Evolutionary conservation across 2,888 invertebrate species (phyloP).

Genomic region (Pyrrhia umbra): DNA sequence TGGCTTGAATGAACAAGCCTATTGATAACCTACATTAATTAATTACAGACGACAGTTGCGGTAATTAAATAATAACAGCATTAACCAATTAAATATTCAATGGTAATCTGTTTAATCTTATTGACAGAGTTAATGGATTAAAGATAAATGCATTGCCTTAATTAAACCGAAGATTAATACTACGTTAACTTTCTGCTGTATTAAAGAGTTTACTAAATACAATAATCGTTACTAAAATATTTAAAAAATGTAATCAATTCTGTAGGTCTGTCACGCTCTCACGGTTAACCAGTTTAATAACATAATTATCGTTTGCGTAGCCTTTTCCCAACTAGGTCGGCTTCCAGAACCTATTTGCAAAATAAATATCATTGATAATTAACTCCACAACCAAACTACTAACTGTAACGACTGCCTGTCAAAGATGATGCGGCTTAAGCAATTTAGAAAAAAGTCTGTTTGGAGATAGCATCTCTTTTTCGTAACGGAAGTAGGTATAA

Average conservation of each 20-base stretch:
- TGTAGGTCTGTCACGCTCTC: not conserved
- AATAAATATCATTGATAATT: no score
- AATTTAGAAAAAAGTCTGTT: no score
- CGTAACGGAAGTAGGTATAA: no score
- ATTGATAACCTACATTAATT: not conserved
- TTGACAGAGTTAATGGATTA: constrained; percentile 31
- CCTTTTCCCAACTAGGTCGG: no score
- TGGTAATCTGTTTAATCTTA: constrained; percentile 16
- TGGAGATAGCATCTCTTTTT: no score
- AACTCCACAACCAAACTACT: no score
- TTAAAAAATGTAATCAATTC: not conserved
- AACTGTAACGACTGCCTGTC: no score
- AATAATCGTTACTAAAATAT: not conserved
- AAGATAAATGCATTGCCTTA: constrained; percentile 5
- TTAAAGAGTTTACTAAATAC: not conserved
- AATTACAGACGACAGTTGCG: not conserved
- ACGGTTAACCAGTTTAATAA: no score
- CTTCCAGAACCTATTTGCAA: no score
- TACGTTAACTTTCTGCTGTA: not conserved
- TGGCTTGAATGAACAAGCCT: not conserved
- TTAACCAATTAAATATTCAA: constrained; percentile 17
- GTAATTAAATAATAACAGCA: constrained; percentile 13
- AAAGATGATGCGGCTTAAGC: no score
- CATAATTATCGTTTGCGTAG: no score
- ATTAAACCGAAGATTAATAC: constrained; percentile 29